Evolutionary conservation across 2,113 vertebrate genomes (phyloP).

Genomic region (Edolisoma coerulescens): DNA sequence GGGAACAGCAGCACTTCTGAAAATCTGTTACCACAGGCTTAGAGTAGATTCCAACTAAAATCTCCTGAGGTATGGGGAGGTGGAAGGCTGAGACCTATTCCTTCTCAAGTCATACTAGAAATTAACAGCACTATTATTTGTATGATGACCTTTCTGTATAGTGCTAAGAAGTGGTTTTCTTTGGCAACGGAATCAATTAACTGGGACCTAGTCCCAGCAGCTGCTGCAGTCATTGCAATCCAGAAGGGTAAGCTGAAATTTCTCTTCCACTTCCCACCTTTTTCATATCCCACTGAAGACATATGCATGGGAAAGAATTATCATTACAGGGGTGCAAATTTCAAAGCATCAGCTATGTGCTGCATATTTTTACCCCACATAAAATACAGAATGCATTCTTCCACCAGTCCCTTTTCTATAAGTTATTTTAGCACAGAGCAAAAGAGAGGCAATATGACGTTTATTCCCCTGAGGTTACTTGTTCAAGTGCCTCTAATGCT

Average conservation of each 20-base stretch:
- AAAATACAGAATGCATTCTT: background rate
- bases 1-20: background rate
- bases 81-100: background rate
- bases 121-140: background rate
- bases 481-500: background rate
- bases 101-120: background rate
- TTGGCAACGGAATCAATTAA: background rate
- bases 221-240: background rate
- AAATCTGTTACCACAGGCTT: background rate
- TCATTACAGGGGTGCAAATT: background rate
- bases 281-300: background rate
- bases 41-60: background rate
- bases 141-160: background rate
- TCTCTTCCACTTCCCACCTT: background rate
- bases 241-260: background rate
- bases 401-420: background rate
- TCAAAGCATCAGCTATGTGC: background rate
- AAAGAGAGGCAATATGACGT: background rate
- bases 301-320: background rate
- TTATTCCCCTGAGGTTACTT: background rate
- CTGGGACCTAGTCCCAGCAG: background rate
- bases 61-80: background rate
- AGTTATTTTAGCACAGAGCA: background rate
- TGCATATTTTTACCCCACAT: background rate
- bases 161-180: background rate